These are phyloP conservation scores for Phrynocephalus guinanensis DNA, from an alignment of 2,797 vertebrate species.

Conservation along the genomic window DNA sequence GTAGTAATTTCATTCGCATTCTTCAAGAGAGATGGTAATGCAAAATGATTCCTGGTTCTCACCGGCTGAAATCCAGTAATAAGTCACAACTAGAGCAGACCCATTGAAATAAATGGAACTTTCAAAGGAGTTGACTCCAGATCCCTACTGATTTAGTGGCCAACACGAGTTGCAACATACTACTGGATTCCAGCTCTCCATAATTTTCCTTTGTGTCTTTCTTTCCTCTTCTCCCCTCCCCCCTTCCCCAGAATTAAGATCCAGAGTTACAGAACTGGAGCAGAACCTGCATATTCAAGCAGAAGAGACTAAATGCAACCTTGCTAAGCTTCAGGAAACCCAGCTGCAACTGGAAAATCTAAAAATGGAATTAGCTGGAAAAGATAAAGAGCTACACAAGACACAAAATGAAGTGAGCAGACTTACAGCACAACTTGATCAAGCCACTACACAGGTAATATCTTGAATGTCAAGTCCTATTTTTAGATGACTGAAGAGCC, in stretches of 20 bases:
- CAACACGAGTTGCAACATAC: too few relatives aligned
- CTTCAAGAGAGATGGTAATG: too few relatives aligned
- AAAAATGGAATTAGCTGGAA: slow-evolving; percentile 84
- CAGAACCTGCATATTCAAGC: slow-evolving; percentile 83
- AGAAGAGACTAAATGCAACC: slow-evolving; percentile 81
- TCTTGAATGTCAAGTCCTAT: background rate
- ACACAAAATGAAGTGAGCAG: slow-evolving; percentile 84
- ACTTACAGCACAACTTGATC: slow-evolving; percentile 79
- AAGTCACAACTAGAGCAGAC: too few relatives aligned
- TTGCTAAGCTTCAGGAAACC: slow-evolving; percentile 83
- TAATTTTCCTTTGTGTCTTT: too few relatives aligned
- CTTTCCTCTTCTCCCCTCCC: slow-evolving; percentile 48
- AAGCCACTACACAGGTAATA: slow-evolving; percentile 83
- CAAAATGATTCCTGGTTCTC: too few relatives aligned
- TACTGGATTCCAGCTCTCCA: background rate
- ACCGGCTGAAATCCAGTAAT: too few relatives aligned
- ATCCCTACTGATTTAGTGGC: too few relatives aligned
- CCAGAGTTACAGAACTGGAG: slow-evolving; percentile 78
- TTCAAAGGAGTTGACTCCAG: too few relatives aligned
- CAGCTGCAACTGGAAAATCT: slow-evolving; percentile 84
- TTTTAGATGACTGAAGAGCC: background rate
- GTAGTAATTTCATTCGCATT: too few relatives aligned
- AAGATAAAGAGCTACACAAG: slow-evolving; percentile 84
- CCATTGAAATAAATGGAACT: too few relatives aligned
- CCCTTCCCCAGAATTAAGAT: slow-evolving; percentile 82